Percentiles rank a stretch among this genome's conserved stretches.
phyloP scores from a whole-genome alignment of 2,888 invertebrate genomes.

The Dromius quadrimaculatus region DNA sequence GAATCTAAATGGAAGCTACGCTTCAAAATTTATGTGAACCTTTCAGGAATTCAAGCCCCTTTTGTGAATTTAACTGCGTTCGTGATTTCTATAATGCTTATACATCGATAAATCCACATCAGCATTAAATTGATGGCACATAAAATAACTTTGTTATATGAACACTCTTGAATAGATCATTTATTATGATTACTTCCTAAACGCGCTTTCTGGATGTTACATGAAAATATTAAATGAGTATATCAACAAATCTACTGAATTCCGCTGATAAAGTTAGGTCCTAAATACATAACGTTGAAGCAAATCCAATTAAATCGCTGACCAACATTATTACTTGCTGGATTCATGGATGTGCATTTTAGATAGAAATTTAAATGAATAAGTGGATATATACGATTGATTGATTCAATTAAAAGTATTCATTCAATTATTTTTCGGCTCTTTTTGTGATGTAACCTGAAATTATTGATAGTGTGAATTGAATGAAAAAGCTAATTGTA shows the following conservation, averaged over 20 bases:
- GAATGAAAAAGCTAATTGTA: too few relatives aligned
- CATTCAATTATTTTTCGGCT: too few relatives aligned
- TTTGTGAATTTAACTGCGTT: neutral
- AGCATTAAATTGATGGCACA: neutral
- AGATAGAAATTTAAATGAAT: neutral
- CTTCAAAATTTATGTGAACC: conserved; percentile 12
- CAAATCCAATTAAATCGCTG: conserved; percentile 22
- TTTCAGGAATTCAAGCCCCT: neutral
- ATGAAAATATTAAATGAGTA: conserved; percentile 23
- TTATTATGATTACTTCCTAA: neutral
- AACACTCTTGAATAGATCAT: too few relatives aligned
- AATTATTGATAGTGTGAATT: too few relatives aligned
- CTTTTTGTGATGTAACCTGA: too few relatives aligned
- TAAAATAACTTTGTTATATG: neutral
- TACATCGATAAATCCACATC: neutral
- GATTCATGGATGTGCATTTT: conserved; percentile 16
- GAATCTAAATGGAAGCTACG: too few relatives aligned
- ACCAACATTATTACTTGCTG: conserved; percentile 5
- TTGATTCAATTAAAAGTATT: too few relatives aligned
- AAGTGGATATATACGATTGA: too few relatives aligned
- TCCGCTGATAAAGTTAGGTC: conserved; percentile 11
- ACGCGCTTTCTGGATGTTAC: conserved; percentile 10
- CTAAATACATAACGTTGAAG: conserved; percentile 29
- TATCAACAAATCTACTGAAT: neutral
- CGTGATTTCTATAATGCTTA: conserved; percentile 3